These are phyloP conservation scores for Numenius arquata DNA, from an alignment of 2,113 vertebrate species.

Conservation along the genomic window DNA sequence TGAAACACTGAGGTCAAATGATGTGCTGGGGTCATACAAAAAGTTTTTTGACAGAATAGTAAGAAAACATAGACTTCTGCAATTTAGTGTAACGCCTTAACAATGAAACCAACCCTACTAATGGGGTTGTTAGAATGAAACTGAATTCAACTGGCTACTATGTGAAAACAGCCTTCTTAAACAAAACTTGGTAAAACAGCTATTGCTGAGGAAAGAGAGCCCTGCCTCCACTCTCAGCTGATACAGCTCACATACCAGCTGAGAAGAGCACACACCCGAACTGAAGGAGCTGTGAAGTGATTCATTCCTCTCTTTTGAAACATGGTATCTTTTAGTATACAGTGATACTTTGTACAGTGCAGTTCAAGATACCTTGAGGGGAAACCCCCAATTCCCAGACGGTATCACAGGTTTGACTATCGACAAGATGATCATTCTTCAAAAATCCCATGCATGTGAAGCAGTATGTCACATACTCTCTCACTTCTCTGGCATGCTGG, in stretches of 20 bases:
- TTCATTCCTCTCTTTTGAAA: not conserved
- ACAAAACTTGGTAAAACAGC: not conserved
- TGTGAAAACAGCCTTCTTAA: not conserved
- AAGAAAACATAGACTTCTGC: not conserved
- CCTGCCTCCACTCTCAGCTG: not conserved
- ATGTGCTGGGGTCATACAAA: not conserved
- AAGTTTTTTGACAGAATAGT: not conserved
- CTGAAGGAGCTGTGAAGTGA: not conserved
- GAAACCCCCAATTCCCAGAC: not conserved
- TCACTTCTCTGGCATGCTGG: not conserved
- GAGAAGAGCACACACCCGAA: not conserved
- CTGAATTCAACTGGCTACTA: not conserved
- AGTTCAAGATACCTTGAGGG: not conserved
- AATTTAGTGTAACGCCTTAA: not conserved
- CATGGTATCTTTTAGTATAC: not conserved
- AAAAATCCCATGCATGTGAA: not conserved
- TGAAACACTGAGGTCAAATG: not conserved
- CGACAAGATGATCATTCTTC: not conserved
- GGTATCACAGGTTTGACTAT: not conserved
- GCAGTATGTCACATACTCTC: not conserved
- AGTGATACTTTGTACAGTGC: not conserved
- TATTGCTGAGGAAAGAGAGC: not conserved
- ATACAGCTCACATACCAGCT: not conserved
- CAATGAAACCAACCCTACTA: not conserved
- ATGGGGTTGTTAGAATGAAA: not conserved